Evolutionary conservation across 2,888 invertebrate species (phyloP).

Genomic region (Lumbricus terrestris): DNA sequence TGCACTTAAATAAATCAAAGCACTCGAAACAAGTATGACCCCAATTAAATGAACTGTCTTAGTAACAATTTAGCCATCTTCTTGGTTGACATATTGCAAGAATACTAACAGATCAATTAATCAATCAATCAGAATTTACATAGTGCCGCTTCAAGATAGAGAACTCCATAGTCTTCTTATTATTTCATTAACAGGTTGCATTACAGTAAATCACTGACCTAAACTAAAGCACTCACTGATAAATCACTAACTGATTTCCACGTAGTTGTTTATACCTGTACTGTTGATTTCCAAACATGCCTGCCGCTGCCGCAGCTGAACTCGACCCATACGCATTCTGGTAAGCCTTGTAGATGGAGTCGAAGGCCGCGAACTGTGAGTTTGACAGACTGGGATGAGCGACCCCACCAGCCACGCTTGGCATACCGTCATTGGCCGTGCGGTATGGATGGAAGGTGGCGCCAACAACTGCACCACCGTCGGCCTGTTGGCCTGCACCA

Average conservation of each 20-base stretch:
- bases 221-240: background rate
- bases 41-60: background rate
- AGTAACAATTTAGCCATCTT: background rate
- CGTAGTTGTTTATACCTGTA: background rate
- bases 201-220: background rate
- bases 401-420: background rate
- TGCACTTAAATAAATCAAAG: background rate
- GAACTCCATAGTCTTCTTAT: background rate
- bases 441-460: background rate
- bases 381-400: background rate
- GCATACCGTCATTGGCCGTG: background rate
- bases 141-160: too few relatives aligned
- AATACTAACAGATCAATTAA: too few relatives aligned
- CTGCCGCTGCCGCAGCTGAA: background rate
- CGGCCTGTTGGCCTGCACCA: background rate
- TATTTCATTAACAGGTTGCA: background rate
- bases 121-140: too few relatives aligned
- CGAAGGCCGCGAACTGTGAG: conserved; percentile 25
- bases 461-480: background rate
- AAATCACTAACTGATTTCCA: background rate
- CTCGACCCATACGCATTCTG: conserved; percentile 20
- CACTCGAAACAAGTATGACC: background rate
- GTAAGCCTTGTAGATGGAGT: conserved; percentile 33
- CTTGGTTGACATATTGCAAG: background rate
- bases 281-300: conserved; percentile 15